Evolutionary conservation across 2,797 vertebrate species (phyloP), one percentile per base, ranked within the genome.

Genomic region (Melanotaenia parkinsoni): DNA sequence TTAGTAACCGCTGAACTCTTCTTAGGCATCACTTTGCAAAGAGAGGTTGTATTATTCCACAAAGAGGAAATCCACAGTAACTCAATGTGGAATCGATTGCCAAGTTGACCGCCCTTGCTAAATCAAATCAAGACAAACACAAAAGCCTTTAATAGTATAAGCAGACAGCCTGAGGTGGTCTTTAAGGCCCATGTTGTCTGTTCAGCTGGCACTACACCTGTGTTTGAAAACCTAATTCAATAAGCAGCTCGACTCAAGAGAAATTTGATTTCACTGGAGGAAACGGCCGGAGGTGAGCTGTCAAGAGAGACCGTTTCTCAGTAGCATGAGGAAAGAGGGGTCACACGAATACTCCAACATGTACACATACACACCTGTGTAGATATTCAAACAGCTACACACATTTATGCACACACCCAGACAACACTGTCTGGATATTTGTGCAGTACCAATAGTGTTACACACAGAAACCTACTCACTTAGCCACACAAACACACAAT

Each of bases 71-170:
- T 88, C 86, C 76, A 50, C 75, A 61, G 86, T 82, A 90, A 92
- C 80, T 87, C 79, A 22, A 93, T 92, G 88, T 72, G 43, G 74
- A 88, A 94, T 95, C 83, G 89, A 94, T 94, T 82, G 82, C 63
- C 22, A 66, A 90, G 84, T 90, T 89, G 90, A 91, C 88, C 58
- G 81, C 80, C 88, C 89, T 92, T 88, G 86, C 76, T 85, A 91
- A 94, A 94, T 94, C 91, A 71, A 92, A 94, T 92, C 84, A 91
- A 73, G 77, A 75, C 73, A 77, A 77, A 89, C 87, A 90, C 84
- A 88, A 84, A 86, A 79, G 86, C 81, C 90, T 88, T 81, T 93
- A 95, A 95, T 81, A 81, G 88, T 74, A 92, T 93, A 88, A 91
- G 79, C 65, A 85, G 64, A 85, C 84, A 72, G 88, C 85, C 89